Evolutionary conservation across 2,113 vertebrate genomes (phyloP).

Genomic region (Labrus mixtus): DNA sequence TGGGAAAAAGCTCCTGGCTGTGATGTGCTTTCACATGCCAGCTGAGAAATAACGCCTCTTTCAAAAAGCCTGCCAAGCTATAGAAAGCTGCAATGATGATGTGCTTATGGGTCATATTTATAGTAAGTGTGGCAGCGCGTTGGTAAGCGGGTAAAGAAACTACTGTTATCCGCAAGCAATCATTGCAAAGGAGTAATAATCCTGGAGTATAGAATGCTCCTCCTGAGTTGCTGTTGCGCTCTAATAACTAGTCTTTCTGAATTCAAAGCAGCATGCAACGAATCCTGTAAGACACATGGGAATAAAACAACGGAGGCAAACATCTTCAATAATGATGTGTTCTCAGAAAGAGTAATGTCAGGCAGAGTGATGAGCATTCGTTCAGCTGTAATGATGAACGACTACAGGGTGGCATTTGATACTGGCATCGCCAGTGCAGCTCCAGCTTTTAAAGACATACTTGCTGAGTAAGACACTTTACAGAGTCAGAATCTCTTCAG

Average conservation of each 20-base stretch:
- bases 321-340: neutral
- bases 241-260: constrained; percentile 13
- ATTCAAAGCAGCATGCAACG: constrained; percentile 31
- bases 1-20: constrained; percentile 55
- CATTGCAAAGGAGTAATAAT: constrained; percentile 47
- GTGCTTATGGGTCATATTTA: constrained; percentile 69
- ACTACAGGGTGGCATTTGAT: constrained; percentile 42
- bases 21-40: constrained; percentile 50
- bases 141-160: constrained; percentile 47
- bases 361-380: constrained; percentile 5
- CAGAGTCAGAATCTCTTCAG: constrained; percentile 55
- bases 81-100: constrained; percentile 49
- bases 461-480: constrained; percentile 76
- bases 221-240: constrained; percentile 36
- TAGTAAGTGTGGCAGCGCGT: constrained; percentile 55
- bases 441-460: constrained; percentile 60
- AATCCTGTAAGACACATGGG: neutral
- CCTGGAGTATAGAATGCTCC: constrained; percentile 27
- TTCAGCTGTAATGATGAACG: constrained; percentile 45
- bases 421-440: constrained; percentile 43
- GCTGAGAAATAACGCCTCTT: constrained; percentile 53
- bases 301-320: constrained; percentile 2
- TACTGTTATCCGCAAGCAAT: constrained; percentile 36
- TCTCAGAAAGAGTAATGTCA: constrained; percentile 20
- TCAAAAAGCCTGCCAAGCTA: constrained; percentile 47